phyloP scores from a whole-genome alignment of 64 coral and sea anemone species.

The Montipora foliosa region DNA sequence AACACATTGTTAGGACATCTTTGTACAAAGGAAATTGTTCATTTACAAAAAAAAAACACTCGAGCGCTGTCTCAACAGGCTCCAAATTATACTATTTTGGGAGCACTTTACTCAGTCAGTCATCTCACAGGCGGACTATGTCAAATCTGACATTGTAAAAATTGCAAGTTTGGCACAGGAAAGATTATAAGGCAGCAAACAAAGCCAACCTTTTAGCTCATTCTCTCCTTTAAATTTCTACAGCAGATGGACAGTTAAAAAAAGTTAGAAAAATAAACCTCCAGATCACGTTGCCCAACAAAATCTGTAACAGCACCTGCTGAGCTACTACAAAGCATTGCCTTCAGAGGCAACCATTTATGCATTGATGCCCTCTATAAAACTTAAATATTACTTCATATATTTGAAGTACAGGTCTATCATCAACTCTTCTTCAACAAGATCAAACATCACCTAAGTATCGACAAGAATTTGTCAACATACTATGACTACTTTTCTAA shows the following conservation, averaged over 20 bases:
- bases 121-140: background rate
- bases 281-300: background rate
- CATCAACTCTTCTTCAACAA: too few species aligned
- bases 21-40: constrained; percentile 8
- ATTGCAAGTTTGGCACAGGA: background rate
- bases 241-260: background rate
- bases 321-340: background rate
- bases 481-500: background rate
- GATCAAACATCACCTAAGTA: background rate
- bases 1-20: background rate
- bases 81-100: background rate
- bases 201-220: background rate
- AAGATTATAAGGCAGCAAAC: background rate
- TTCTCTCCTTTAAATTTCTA: background rate
- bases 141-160: background rate
- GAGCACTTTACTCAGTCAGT: background rate
- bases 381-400: background rate
- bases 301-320: background rate
- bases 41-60: background rate
- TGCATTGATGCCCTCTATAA: too few species aligned
- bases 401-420: background rate
- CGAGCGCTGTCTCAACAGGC: background rate
- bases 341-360: background rate
- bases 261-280: constrained; percentile 21
- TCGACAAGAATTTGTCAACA: background rate